Conservation (phyloP, 2,113 vertebrate genomes). For the Steatornis caripensis region DNA sequence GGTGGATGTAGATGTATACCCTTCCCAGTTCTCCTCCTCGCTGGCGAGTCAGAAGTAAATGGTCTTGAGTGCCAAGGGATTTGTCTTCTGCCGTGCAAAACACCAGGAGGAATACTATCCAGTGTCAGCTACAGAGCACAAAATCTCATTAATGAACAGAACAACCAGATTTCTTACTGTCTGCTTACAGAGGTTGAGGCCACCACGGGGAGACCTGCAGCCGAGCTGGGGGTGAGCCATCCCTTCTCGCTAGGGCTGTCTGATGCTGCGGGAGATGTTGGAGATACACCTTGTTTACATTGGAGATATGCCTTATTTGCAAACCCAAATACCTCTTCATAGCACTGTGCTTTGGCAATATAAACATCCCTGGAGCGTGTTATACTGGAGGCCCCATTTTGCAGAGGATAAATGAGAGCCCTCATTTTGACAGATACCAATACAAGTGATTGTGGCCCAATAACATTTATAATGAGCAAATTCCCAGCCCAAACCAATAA, state of each 20-base stretch:
- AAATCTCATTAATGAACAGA: neutral
- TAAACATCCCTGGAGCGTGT: neutral
- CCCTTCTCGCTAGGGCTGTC: neutral
- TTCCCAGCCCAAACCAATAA: neutral
- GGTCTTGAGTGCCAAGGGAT: neutral
- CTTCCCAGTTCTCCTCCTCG: neutral
- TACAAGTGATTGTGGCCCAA: neutral
- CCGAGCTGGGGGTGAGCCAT: neutral
- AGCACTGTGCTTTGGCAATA: neutral
- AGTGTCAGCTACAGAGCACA: neutral
- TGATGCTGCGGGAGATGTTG: neutral
- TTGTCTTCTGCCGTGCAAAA: neutral
- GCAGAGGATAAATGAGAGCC: neutral
- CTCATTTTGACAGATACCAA: neutral
- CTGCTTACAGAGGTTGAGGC: neutral
- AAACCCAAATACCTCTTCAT: neutral
- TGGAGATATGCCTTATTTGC: neutral
- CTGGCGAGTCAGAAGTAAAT: neutral
- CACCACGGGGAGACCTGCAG: rapidly evolving
- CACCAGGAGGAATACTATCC: neutral
- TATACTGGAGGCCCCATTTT: neutral
- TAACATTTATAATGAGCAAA: neutral
- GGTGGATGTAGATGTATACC: neutral
- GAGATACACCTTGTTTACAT: neutral
- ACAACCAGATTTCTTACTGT: neutral